Evolutionary conservation across 2,888 invertebrate genomes (phyloP).

Genomic region (Protodeltote pygarga): DNA sequence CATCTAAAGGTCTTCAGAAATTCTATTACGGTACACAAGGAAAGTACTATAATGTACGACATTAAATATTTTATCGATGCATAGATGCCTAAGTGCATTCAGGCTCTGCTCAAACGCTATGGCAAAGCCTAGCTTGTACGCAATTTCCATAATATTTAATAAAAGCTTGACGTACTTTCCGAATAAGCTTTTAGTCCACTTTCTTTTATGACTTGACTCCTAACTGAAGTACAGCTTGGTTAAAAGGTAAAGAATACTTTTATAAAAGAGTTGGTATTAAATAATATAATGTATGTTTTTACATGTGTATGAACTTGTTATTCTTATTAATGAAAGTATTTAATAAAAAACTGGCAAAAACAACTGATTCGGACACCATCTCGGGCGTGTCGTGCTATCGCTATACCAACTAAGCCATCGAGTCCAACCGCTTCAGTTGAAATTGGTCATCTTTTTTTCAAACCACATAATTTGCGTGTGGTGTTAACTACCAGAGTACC

Average conservation of each 20-base stretch:
- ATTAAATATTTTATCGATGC: slow-evolving; percentile 44
- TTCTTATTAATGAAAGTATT: too few species aligned
- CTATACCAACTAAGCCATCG: too few species aligned
- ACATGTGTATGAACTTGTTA: too few species aligned
- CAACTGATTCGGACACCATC: too few species aligned
- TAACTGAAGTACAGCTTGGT: not conserved
- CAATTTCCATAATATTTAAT: slow-evolving; percentile 49
- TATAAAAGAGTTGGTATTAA: too few species aligned
- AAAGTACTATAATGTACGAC: slow-evolving; percentile 31
- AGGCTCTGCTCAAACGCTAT: slow-evolving; percentile 35
- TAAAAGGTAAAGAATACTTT: not conserved
- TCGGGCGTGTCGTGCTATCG: too few species aligned
- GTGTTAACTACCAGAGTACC: too few species aligned
- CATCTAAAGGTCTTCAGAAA: slow-evolving; percentile 36
- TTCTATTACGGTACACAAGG: slow-evolving; percentile 37
- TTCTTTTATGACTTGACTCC: slow-evolving; percentile 15
- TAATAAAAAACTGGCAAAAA: too few species aligned
- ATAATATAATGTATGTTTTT: too few species aligned
- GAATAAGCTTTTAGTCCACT: slow-evolving; percentile 36
- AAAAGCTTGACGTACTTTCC: slow-evolving; percentile 38
- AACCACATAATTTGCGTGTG: too few species aligned
- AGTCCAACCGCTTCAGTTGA: too few species aligned
- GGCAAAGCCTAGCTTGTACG: slow-evolving; percentile 18
- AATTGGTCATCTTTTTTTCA: too few species aligned
- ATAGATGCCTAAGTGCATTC: slow-evolving; percentile 41